A percentile compares a stretch with the other conserved stretches of the same genome.
Conservation (phyloP, 2,113 vertebrate species). For the Macrotus californicus region DNA sequence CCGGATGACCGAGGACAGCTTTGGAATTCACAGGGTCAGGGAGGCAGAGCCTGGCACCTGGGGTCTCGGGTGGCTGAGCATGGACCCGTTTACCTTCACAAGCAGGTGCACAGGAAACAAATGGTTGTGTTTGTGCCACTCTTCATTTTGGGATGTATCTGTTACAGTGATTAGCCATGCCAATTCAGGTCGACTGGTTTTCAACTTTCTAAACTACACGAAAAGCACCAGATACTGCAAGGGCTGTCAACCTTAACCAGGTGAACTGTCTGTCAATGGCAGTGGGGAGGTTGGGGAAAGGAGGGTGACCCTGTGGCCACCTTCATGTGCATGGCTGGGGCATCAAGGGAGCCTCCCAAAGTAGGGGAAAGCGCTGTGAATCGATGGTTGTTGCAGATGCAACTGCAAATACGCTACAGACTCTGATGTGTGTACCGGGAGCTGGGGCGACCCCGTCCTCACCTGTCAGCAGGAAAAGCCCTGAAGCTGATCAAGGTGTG, state of each 20-base stretch:
- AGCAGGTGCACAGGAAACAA: too few species aligned
- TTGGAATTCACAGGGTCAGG: not conserved
- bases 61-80: not conserved
- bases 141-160: not conserved
- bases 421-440: not conserved
- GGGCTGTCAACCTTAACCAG: not conserved
- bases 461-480: not conserved
- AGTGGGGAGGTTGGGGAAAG: accelerated
- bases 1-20: not conserved
- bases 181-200: not conserved
- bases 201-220: not conserved
- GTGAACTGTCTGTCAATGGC: not conserved
- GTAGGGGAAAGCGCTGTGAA: not conserved
- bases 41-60: not conserved
- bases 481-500: not conserved
- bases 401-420: not conserved
- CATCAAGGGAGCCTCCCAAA: not conserved
- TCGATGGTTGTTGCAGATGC: not conserved
- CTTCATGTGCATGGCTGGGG: not conserved
- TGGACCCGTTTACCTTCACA: not conserved
- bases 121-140: not conserved
- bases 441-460: not conserved
- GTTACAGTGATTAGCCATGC: not conserved
- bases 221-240: not conserved
- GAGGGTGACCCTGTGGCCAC: too few species aligned